These are phyloP conservation scores for Mobula birostris DNA, from an alignment of 2,113 vertebrate species.

Conservation along the genomic window DNA sequence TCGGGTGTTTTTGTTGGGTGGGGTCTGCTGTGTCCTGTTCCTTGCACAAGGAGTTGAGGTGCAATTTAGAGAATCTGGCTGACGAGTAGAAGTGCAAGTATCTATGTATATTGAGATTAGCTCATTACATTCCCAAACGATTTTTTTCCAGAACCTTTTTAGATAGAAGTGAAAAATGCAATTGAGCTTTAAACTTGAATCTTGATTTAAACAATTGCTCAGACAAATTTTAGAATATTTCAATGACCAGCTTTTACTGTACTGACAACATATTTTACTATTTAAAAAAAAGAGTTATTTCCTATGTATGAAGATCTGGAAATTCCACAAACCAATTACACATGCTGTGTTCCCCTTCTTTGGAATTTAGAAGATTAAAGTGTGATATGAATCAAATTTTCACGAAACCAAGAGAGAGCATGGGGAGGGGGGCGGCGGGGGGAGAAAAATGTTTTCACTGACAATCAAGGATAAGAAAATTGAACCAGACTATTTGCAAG, in stretches of 20 bases:
- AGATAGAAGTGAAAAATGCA: neutral
- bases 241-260: neutral
- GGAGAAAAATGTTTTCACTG: too few species aligned
- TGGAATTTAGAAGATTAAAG: too few species aligned
- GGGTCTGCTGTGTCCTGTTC: neutral
- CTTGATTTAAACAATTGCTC: neutral
- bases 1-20: neutral
- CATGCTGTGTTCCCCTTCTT: too few species aligned
- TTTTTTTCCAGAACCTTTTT: neutral
- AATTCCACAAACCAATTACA: neutral
- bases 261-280: neutral
- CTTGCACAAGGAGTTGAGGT: neutral
- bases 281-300: neutral
- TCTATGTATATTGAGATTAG: neutral
- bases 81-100: neutral
- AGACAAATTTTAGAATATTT: neutral
- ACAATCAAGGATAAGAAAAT: too few species aligned
- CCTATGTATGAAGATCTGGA: neutral
- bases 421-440: too few species aligned
- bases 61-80: neutral
- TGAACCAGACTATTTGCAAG: too few species aligned
- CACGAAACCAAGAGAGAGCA: too few species aligned
- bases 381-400: too few species aligned
- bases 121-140: neutral
- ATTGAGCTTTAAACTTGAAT: neutral